Conservation (phyloP, 2,797 vertebrate species). For the Heteromormyrus szaboi region DNA sequence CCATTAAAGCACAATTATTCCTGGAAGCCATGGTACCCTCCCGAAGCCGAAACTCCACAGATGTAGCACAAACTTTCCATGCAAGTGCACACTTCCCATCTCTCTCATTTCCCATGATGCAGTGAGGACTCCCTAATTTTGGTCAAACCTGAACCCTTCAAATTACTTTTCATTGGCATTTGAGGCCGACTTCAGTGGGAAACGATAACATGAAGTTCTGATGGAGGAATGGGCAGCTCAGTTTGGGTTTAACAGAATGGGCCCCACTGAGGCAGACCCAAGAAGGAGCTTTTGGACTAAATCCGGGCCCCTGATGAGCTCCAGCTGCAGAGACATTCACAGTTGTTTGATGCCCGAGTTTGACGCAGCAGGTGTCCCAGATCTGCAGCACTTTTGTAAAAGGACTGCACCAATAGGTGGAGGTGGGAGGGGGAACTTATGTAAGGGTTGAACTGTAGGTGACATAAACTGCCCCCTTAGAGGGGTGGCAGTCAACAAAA, state of each 20-base stretch:
- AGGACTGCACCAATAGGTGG: slow-evolving; percentile 35
- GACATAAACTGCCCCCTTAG: neutral
- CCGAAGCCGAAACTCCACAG: neutral
- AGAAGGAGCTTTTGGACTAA: slow-evolving; percentile 42
- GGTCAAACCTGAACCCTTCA: neutral
- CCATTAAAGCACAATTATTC: neutral
- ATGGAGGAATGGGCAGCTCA: neutral
- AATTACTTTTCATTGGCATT: neutral
- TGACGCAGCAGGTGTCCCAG: slow-evolving; percentile 46
- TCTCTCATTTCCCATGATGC: neutral
- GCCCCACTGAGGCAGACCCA: slow-evolving; percentile 45
- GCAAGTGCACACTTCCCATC: neutral
- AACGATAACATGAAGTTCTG: no score
- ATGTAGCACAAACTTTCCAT: no score
- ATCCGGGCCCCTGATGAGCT: slow-evolving; percentile 51
- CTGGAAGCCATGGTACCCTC: neutral
- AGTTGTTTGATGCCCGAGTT: slow-evolving; percentile 43
- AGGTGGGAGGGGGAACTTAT: slow-evolving; percentile 28
- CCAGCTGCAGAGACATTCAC: slow-evolving; percentile 49
- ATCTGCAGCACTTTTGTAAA: slow-evolving; percentile 36
- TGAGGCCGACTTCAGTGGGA: neutral
- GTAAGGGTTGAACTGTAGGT: neutral
- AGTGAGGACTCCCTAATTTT: neutral
- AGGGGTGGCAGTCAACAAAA: neutral
- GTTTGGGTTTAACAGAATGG: slow-evolving; percentile 34